Conservation (phyloP, 64 coral and sea anemone genomes). For the Stichodactyla helianthus region DNA sequence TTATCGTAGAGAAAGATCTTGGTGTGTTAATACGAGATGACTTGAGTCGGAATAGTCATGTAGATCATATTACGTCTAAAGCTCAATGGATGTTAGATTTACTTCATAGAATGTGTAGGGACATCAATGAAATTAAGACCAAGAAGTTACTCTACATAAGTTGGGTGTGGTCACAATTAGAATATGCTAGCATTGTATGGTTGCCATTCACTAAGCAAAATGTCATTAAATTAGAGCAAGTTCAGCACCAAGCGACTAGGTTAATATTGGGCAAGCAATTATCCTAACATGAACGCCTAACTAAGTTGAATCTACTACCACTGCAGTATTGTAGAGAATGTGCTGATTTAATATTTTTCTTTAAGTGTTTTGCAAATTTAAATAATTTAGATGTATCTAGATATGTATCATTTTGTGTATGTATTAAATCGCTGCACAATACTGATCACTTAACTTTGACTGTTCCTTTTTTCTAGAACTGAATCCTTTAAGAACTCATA, state of each 20-base stretch:
- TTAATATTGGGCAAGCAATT: too few species aligned
- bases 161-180: background rate
- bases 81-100: conserved; percentile 18
- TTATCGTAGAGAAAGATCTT: background rate
- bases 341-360: too few species aligned
- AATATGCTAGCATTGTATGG: background rate
- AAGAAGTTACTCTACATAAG: background rate
- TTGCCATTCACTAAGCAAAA: too few species aligned
- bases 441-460: background rate
- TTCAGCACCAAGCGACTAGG: too few species aligned
- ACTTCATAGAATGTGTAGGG: background rate
- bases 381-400: too few species aligned
- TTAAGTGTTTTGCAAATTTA: too few species aligned
- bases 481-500: background rate
- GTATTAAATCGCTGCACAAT: background rate
- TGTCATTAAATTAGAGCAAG: too few species aligned
- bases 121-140: background rate
- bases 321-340: too few species aligned
- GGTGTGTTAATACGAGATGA: background rate
- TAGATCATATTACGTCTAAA: conserved; percentile 14
- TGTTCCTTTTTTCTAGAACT: conserved; percentile 15
- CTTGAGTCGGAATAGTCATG: conserved; percentile 22
- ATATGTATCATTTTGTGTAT: background rate
- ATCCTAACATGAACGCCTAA: too few species aligned
- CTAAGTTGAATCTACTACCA: too few species aligned